Evolutionary conservation across 1,140 invertebrate genomes (phyloP).

Genomic region (Saxidomus purpurata): DNA sequence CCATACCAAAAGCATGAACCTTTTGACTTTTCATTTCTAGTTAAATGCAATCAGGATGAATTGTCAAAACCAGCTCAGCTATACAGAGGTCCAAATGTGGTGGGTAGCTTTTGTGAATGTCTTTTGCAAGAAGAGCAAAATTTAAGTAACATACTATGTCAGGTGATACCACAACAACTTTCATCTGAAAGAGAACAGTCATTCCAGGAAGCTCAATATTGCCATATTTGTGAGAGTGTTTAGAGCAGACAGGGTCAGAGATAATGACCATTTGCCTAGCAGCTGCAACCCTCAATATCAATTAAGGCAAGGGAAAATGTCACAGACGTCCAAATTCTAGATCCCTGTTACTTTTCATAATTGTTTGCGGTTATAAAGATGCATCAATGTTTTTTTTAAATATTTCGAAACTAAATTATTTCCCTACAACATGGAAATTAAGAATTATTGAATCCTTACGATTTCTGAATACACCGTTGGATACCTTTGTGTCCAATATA

Average conservation of each 20-base stretch:
- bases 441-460: too few species aligned
- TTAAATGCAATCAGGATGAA: not conserved
- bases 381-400: too few species aligned
- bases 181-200: not conserved
- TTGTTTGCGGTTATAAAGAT: constrained; percentile 71
- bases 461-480: too few species aligned
- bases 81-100: constrained; percentile 22
- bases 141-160: not conserved
- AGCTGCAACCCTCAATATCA: constrained; percentile 10
- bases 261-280: constrained; percentile 54
- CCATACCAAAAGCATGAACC: constrained; percentile 61
- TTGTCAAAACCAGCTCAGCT: not conserved
- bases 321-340: not conserved
- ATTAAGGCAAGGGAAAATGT: constrained; percentile 44
- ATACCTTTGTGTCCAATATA: constrained; percentile 22
- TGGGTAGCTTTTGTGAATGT: constrained; percentile 8
- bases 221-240: constrained; percentile 49
- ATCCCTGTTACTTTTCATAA: constrained; percentile 86
- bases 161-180: not conserved
- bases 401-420: too few species aligned
- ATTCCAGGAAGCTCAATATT: not conserved
- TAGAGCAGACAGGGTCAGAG: constrained; percentile 25
- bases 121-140: not conserved
- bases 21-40: not conserved
- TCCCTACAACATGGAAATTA: too few species aligned